Evolutionary conservation across 2,113 vertebrate species (phyloP).

Genomic region (Typhlomys cinereus): DNA sequence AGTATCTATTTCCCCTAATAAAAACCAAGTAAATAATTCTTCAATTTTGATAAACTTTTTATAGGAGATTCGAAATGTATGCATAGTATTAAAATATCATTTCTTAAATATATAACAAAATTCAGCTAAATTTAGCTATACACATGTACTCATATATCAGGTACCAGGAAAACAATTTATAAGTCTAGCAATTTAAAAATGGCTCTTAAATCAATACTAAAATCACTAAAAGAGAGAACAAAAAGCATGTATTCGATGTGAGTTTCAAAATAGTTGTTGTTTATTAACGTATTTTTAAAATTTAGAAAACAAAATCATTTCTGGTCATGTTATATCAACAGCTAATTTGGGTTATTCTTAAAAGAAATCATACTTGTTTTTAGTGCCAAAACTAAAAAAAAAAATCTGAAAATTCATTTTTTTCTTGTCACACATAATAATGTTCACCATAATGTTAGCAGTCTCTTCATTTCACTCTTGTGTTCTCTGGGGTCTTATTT

Average conservation of each 20-base stretch:
- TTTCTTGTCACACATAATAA: not conserved
- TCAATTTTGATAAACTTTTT: constrained; percentile 38
- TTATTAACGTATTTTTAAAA: constrained; percentile 16
- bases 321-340: not conserved
- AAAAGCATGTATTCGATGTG: not conserved
- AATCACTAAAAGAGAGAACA: not conserved
- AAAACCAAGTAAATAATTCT: not conserved
- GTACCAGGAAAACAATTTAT: not conserved
- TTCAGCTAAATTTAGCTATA: not conserved
- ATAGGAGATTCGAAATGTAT: not conserved
- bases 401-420: not conserved
- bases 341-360: not conserved
- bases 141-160: not conserved
- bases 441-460: not conserved
- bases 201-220: constrained; percentile 15
- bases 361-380: constrained; percentile 24
- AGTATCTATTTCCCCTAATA: not conserved
- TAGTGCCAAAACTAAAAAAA: constrained; percentile 9
- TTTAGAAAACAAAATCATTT: constrained; percentile 20
- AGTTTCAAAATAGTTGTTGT: not conserved
- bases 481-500: not conserved
- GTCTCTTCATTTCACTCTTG: not conserved
- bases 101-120: constrained; percentile 32
- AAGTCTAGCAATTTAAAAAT: not conserved
- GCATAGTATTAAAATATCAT: not conserved